These are phyloP conservation scores for Luperina nickerlii DNA, from an alignment of 2,888 invertebrate genomes.

Conservation along the genomic window DNA sequence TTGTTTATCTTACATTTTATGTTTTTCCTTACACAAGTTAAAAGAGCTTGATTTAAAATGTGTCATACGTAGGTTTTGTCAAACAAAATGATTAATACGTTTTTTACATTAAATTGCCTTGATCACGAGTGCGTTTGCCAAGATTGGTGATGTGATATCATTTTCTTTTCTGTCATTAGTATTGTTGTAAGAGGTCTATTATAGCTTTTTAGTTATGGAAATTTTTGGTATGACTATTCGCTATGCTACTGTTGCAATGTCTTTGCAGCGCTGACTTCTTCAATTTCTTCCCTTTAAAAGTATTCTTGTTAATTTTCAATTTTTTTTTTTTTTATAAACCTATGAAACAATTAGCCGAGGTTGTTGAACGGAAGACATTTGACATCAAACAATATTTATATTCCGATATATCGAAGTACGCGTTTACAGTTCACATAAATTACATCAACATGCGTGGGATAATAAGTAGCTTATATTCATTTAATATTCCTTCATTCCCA, in stretches of 20 bases:
- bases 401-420: constrained; percentile 1
- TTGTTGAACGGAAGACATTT: background rate
- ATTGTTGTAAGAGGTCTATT: background rate
- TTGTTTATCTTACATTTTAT: constrained; percentile 48
- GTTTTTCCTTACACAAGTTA: constrained; percentile 37
- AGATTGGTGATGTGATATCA: constrained; percentile 29
- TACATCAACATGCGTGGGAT: constrained; percentile 26
- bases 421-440: constrained; percentile 12
- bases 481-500: constrained; percentile 15
- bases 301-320: background rate
- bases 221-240: background rate
- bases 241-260: background rate
- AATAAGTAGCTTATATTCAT: constrained; percentile 22
- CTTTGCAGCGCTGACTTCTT: too few relatives aligned
- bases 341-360: background rate
- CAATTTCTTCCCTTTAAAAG: background rate
- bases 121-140: constrained; percentile 4
- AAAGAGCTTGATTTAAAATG: constrained; percentile 42
- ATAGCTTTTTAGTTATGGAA: background rate
- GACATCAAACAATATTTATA: constrained; percentile 3
- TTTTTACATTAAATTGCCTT: constrained; percentile 18
- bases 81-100: constrained; percentile 31
- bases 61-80: constrained; percentile 42
- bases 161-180: background rate
- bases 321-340: background rate